Evolutionary conservation across 2,113 vertebrate genomes (phyloP), one percentile per base, ranked within the genome.

Genomic region (Abramis brama): DNA sequence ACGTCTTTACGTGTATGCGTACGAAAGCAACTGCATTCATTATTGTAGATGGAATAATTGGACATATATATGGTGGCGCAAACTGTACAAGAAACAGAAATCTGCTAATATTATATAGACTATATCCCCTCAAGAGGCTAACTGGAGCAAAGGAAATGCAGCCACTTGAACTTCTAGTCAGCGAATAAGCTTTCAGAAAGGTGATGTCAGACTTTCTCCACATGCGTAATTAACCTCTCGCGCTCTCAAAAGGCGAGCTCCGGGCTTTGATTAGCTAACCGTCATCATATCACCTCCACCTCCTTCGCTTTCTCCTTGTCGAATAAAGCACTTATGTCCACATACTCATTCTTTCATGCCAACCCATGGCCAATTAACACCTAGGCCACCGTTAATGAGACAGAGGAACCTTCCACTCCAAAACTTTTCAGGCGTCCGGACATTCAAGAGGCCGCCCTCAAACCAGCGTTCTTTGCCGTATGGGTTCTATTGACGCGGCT

Each of bases 331-430:
- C 90, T 76, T 89, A 84, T 60, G 89, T 89, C 92, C 93, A 93
- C 93, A 92, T 93, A 91, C 92, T 91, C 68, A 88, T 71, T 91
- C 93, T 91, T 89, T 93, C 91, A 91, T 90, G 89, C 90, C 91
- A 89, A 90, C 90, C 91, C 91, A 92, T 91, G 89, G 91, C 92
- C 92, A 93, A 93, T 94, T 94, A 94, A 95, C 94, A 95, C 94
- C 94, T 94, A 91, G 90, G 90, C 92, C 92, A 94, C 91, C 85
- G 90, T 92, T 95, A 94, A 95, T 94, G 87, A 94, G 93, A 91
- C 92, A 86, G 86, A 91, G 89, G 90, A 92, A 92, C 89, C 91
- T 90, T 86, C 91, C 93, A 94, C 94, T 94, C 92, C 92, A 94
- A 87, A 92, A 92, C 93, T 89, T 93, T 90, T 90, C 87, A 92